Evolutionary conservation across 2,113 vertebrate genomes (phyloP).

Genomic region (Pollachius pollachius): DNA sequence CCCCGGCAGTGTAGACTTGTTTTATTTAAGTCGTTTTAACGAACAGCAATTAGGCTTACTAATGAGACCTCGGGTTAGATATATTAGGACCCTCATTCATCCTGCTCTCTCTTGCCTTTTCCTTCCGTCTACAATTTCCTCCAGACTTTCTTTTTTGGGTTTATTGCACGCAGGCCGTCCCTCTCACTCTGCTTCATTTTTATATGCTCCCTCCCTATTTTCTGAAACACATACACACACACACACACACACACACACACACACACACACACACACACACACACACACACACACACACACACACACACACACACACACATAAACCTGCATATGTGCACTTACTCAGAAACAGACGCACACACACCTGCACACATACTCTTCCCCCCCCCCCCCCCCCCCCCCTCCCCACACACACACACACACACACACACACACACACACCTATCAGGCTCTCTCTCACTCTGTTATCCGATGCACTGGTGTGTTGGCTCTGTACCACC

Average conservation of each 20-base stretch:
- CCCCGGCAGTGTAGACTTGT: constrained; percentile 34
- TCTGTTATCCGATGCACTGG: constrained; percentile 11
- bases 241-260: too few relatives aligned
- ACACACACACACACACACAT: too few relatives aligned
- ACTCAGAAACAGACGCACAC: background rate
- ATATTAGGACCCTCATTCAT: constrained; percentile 53
- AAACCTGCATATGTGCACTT: background rate
- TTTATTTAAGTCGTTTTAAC: constrained; percentile 56
- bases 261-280: too few relatives aligned
- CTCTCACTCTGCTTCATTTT: background rate
- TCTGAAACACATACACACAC: too few relatives aligned
- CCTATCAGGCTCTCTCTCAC: constrained; percentile 3
- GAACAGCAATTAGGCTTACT: constrained; percentile 58
- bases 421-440: background rate
- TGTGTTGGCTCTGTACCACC: background rate
- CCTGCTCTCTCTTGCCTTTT: constrained; percentile 26
- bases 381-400: too few relatives aligned
- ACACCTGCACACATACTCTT: background rate
- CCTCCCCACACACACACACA: background rate
- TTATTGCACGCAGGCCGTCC: constrained; percentile 9
- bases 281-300: too few relatives aligned
- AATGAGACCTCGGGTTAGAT: constrained; percentile 59
- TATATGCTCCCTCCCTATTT: too few relatives aligned
- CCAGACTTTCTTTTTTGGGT: constrained; percentile 10
- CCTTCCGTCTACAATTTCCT: constrained; percentile 8